Percentiles rank a stretch among this genome's conserved stretches.
Evolutionary conservation across 1,140 invertebrate genomes (phyloP).

Genomic region (Eurosta solidaginis): DNA sequence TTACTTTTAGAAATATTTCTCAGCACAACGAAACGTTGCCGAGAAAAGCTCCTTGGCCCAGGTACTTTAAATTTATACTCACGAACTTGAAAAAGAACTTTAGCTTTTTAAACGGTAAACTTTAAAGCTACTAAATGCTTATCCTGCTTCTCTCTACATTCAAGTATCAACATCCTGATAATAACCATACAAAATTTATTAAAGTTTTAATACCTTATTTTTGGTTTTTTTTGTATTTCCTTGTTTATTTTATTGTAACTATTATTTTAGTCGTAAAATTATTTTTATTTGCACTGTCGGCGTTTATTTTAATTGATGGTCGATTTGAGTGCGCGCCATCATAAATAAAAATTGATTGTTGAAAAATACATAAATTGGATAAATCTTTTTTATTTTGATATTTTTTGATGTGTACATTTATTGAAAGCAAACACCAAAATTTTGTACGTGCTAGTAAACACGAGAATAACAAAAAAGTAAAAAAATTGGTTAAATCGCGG

Average conservation of each 20-base stretch:
- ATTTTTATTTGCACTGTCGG: neutral
- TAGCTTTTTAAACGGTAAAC: no score
- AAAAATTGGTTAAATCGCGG: neutral
- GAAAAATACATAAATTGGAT: constrained; percentile 1
- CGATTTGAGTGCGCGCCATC: neutral
- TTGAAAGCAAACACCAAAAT: neutral
- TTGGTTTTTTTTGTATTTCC: neutral
- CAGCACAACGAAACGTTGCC: no score
- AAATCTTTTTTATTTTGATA: no score
- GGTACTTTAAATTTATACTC: no score
- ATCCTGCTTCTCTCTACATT: no score
- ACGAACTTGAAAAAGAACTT: no score
- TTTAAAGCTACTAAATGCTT: no score
- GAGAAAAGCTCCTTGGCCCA: no score
- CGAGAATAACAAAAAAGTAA: neutral
- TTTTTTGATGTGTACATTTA: neutral
- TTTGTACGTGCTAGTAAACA: neutral
- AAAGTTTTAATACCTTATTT: neutral
- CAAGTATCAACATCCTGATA: no score
- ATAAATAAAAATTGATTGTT: constrained; percentile 29
- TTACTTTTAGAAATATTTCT: no score
- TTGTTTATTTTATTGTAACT: neutral
- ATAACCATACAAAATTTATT: neutral
- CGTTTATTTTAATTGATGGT: constrained; percentile 24
- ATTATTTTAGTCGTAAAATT: no score